Percentiles rank a stretch among this genome's conserved stretches.
Conservation (phyloP, 2,797 vertebrate genomes). For the Paguma larvata region DNA sequence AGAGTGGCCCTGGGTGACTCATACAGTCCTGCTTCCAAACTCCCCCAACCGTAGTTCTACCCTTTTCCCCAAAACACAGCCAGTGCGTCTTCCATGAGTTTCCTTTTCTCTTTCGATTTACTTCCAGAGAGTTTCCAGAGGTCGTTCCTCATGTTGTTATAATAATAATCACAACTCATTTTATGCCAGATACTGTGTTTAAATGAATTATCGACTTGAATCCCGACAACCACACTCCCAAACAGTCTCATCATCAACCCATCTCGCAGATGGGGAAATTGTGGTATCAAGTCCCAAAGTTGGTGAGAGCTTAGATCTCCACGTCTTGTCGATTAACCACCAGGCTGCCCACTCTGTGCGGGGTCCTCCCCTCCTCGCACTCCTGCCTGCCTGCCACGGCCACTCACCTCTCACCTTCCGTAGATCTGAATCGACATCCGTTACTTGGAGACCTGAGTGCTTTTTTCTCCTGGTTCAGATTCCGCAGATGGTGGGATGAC, state of each 20-base stretch:
- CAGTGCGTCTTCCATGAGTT: background rate
- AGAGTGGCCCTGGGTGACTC: background rate
- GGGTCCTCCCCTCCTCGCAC: background rate
- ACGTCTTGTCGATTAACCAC: background rate
- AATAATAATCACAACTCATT: background rate
- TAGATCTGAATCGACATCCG: constrained; percentile 3
- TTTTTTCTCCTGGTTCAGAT: constrained; percentile 51
- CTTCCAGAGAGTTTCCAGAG: background rate
- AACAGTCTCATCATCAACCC: background rate
- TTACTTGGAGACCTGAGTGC: background rate
- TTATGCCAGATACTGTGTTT: background rate
- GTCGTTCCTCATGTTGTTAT: background rate
- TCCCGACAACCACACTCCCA: background rate
- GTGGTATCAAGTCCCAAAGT: background rate
- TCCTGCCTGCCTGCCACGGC: background rate
- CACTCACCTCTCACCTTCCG: background rate
- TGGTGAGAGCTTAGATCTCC: background rate
- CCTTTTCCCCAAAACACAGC: background rate
- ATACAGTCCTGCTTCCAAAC: background rate
- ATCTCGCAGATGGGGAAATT: background rate
- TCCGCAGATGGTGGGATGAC: constrained; percentile 64
- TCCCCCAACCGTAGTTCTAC: background rate
- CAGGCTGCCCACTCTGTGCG: accelerated
- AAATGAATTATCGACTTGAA: background rate
- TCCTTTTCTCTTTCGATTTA: background rate